phyloP scores from a whole-genome alignment of 64 coral and sea anemone genomes.

The Catalaphyllia jardinei region DNA sequence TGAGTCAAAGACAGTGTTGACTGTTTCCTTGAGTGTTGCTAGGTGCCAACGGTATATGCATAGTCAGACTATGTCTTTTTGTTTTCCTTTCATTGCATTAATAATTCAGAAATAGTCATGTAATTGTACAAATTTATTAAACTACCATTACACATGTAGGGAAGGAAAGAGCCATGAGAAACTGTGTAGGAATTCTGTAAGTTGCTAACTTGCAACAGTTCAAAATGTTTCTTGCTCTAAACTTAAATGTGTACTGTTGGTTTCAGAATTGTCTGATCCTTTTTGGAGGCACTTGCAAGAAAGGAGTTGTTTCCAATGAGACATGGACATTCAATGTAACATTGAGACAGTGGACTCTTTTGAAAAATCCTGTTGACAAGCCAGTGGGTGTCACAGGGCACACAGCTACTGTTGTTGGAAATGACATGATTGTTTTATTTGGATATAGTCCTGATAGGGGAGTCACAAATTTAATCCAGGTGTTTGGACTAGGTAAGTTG shows the following conservation, averaged over 20 bases:
- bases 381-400: conserved; percentile 25
- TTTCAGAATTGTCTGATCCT: conserved; percentile 20
- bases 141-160: too few relatives aligned
- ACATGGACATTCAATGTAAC: conserved; percentile 6
- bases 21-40: too few relatives aligned
- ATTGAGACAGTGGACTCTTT: background rate
- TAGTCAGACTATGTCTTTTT: too few relatives aligned
- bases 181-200: too few relatives aligned
- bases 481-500: conserved; percentile 1
- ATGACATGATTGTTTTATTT: conserved; percentile 35
- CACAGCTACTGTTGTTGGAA: conserved; percentile 34
- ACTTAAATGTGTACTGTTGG: background rate
- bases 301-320: conserved; percentile 6
- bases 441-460: conserved; percentile 21
- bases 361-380: background rate
- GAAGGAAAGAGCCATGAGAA: too few relatives aligned
- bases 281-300: conserved; percentile 22
- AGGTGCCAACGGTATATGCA: too few relatives aligned
- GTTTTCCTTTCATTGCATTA: too few relatives aligned
- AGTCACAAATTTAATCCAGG: background rate
- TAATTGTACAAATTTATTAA: too few relatives aligned
- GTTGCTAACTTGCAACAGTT: background rate
- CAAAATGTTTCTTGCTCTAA: background rate
- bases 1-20: too few relatives aligned
- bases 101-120: too few relatives aligned